Conservation (phyloP, 1,140 invertebrate species). For the Rhagoletis zephyria region DNA sequence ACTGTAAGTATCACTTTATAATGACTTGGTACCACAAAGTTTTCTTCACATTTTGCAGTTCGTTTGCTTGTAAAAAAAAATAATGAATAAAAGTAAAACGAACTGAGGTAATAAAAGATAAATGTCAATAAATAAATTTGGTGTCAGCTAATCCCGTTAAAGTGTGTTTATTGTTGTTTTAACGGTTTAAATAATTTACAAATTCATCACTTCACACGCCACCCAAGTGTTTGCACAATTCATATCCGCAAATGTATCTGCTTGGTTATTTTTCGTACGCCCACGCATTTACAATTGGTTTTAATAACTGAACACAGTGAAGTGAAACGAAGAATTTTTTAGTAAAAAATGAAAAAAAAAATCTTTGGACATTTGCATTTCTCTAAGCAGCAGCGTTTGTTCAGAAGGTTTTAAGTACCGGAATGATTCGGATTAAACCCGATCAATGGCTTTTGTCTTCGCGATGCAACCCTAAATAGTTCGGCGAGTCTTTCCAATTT, state of each 20-base stretch:
- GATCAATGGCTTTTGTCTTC: no score
- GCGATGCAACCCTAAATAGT: no score
- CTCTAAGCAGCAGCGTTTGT: no score
- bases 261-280: neutral
- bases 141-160: neutral
- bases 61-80: neutral
- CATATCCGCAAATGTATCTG: neutral
- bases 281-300: neutral
- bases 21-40: neutral
- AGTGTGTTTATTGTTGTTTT: slow-evolving; percentile 29
- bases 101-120: neutral
- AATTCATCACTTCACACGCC: slow-evolving; percentile 32
- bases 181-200: slow-evolving; percentile 5
- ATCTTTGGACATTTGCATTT: no score
- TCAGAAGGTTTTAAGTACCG: no score
- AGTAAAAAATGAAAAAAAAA: no score
- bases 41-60: neutral
- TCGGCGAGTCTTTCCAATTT: no score
- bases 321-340: no score
- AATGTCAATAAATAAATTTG: neutral
- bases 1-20: slow-evolving; percentile 7
- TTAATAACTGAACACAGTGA: neutral
- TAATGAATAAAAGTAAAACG: neutral
- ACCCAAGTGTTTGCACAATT: slow-evolving; percentile 31
- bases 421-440: no score